These are phyloP conservation scores for Leptosomus discolor DNA, from an alignment of 2,113 vertebrate species.

Conservation along the genomic window DNA sequence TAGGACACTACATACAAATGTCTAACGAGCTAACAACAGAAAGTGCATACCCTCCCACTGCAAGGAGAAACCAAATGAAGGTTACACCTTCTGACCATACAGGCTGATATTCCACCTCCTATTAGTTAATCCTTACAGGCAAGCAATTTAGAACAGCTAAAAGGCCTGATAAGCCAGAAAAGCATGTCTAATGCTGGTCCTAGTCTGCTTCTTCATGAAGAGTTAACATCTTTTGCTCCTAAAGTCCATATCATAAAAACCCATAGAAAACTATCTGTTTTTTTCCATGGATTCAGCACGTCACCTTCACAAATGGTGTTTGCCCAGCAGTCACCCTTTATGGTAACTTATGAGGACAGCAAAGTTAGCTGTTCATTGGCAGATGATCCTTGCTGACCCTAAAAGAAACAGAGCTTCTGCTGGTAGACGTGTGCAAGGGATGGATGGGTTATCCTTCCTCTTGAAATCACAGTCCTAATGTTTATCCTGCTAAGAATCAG, in stretches of 20 bases:
- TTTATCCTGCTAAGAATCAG: neutral
- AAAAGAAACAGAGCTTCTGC: neutral
- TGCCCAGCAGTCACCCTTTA: constrained; percentile 24
- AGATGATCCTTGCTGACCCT: neutral
- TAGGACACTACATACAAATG: constrained; percentile 33
- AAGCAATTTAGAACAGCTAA: neutral
- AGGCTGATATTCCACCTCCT: neutral
- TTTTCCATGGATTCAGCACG: neutral
- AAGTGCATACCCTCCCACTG: neutral
- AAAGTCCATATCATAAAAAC: constrained; percentile 13
- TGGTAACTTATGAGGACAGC: constrained; percentile 32
- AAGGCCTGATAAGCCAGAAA: constrained; percentile 17
- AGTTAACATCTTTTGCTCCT: constrained; percentile 29
- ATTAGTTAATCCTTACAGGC: neutral
- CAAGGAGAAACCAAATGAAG: neutral
- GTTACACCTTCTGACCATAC: neutral
- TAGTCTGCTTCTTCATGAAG: neutral
- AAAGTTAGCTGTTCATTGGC: constrained; percentile 39
- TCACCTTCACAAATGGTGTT: neutral
- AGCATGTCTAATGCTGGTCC: neutral
- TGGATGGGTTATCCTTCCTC: neutral
- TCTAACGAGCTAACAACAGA: neutral
- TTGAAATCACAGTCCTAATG: neutral
- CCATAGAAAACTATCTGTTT: neutral
- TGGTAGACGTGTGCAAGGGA: neutral